Conservation (phyloP, 2,888 invertebrate genomes). For the Zeuzera pyrina region DNA sequence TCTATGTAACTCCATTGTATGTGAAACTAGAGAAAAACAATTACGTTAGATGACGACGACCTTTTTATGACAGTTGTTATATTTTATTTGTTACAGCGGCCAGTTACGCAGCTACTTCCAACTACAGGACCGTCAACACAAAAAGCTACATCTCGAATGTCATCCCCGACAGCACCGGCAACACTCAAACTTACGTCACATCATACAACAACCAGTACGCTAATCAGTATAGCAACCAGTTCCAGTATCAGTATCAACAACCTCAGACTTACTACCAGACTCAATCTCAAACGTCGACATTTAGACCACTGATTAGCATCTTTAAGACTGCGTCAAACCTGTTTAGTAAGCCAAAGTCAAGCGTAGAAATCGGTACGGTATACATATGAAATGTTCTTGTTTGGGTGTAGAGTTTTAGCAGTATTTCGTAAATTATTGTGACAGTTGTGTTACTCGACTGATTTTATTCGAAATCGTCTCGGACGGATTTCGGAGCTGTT, state of each 20-base stretch:
- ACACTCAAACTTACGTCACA: constrained; percentile 50
- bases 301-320: constrained; percentile 60
- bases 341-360: constrained; percentile 54
- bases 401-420: constrained; percentile 28
- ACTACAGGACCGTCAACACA: constrained; percentile 52
- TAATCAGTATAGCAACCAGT: constrained; percentile 50
- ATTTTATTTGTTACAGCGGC: constrained; percentile 45
- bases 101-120: constrained; percentile 47
- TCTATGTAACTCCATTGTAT: too few relatives aligned
- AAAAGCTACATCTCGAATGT: constrained; percentile 68
- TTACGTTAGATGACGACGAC: too few relatives aligned
- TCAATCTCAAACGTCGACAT: constrained; percentile 40
- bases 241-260: constrained; percentile 41
- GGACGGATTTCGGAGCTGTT: constrained; percentile 52
- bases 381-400: constrained; percentile 38
- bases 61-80: too few relatives aligned
- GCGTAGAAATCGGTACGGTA: constrained; percentile 54
- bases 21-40: too few relatives aligned
- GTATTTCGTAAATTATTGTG: constrained; percentile 61
- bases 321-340: constrained; percentile 60
- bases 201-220: constrained; percentile 46
- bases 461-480: constrained; percentile 53
- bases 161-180: constrained; percentile 68
- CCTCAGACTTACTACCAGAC: constrained; percentile 27
- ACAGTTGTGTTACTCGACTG: constrained; percentile 67